Base-by-base conservation (phyloP, 1,140 invertebrate species). In the Arctopsyche grandis region DNA sequence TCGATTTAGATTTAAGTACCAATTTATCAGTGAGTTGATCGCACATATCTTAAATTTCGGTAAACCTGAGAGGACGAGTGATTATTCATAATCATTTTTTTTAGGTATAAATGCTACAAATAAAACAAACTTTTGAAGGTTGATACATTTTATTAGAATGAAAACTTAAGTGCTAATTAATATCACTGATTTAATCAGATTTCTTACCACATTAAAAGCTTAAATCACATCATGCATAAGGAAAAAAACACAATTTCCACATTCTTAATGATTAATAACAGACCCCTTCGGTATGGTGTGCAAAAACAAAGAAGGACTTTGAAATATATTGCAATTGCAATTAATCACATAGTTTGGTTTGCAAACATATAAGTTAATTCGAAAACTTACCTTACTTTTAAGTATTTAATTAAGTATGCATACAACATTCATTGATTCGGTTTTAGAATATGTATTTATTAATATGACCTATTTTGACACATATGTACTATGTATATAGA, bases 151-250 rank as follows among this genome's bases (percentile, higher is more conserved):
- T 60, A 60, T 60, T 60, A 60, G 16, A 60, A 60, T 19, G 56
- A 60, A 21, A 60, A 60, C 56, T 19, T 60, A 60, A 10, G 16
- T 1, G 9, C 21, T 60, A 60, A n/a, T 19, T 19, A 56, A 5
- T 56, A 56, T 56, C 19, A 19, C 56, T 60, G 56, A 60, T 60
- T 60, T 60, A 19, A 60, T 60, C 56, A 60, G 56, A 60, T 60
- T 60, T 19, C 56, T 21, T 60, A 19, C 16, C 56, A 60, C 56
- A 60, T 60, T 1, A 19, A 60, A 60, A 60, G 14, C 56, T 38
- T 38, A 19, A 60, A 60, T 60, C 56, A 60, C 56, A 60, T 60
- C 9, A 19, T 9, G 7, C 29, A 38, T 38, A 16, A 60, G 56
- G 56, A 38, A 38, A 38, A 56, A 56, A 60, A 21, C 12, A 60